Evolutionary conservation across 30 jellyfish, hydroid and myxozoan genomes (phyloP), one percentile per base, ranked within the genome.

Genomic region (Mastigias papua): DNA sequence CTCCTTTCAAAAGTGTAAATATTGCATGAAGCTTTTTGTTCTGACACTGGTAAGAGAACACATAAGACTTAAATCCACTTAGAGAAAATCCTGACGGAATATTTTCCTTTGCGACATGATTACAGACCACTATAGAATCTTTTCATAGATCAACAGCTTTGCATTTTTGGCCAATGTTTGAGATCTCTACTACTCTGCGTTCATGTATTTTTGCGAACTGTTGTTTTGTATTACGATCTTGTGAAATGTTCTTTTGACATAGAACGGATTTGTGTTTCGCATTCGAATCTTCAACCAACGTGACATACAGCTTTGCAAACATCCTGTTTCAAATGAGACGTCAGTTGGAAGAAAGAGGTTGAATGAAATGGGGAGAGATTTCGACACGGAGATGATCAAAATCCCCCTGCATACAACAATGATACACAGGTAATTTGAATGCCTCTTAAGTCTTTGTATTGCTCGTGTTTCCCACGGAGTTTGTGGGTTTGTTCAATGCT

Each of bases 181-280:
- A n/a, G n/a, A n/a, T n/a, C n/a, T n/a, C 21, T 70, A 25, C 15
- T 22, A 33, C 15, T 31, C 33, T 8, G 31, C 17, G 2, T 2
- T 74, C 11, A 37, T 19, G 46, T 76, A 58, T 0, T 13, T 32
- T 65, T 10, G 2, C 16, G 54, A 42, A 42, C 13, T 42, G 7
- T 8, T 15, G 7, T 42, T 42, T 8, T 42, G 54, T 8, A 42
- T 26, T 2, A 1, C 0, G 23, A 1, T 27, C 23, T 72, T 29
- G 32, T 20, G 15, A n/a, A 65, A 28, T 80, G 11, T 5, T 15
- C 1, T 82, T 65, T 23, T 48, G 29, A 49, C 34, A 19, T 63
- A 93, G 98, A 66, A 85, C 48, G 98, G 98, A 21, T 94, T 67
- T 48, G 97, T 94, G 60, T 94, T 94, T 68, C 93, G 97, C 17